These are phyloP conservation scores for Hapalemur alaotrensis DNA, from an alignment of 2,797 vertebrate species.

Conservation along the genomic window DNA sequence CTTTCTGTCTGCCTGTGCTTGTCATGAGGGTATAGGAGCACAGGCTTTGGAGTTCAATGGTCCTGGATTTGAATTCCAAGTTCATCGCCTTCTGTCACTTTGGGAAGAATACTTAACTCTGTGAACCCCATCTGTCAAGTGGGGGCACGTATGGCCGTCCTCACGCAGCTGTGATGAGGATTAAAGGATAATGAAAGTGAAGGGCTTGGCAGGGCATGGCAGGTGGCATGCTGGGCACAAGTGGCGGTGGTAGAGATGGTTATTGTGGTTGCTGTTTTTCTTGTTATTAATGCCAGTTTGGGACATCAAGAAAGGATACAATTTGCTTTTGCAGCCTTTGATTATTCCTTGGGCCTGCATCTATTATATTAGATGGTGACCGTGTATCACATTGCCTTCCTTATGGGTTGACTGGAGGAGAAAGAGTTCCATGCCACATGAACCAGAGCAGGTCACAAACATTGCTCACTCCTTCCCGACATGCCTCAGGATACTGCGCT, in stretches of 20 bases:
- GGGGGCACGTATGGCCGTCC: neutral
- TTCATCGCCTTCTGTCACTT: neutral
- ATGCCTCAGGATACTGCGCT: neutral
- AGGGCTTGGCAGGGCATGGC: neutral
- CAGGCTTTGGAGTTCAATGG: neutral
- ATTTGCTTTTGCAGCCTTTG: neutral
- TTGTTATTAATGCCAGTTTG: neutral
- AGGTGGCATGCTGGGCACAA: rapidly evolving
- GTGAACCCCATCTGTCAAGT: neutral
- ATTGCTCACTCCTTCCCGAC: neutral
- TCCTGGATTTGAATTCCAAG: neutral
- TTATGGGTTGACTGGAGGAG: neutral
- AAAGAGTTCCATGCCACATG: rapidly evolving
- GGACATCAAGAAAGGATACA: neutral
- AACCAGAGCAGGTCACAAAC: neutral
- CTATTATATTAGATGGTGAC: neutral
- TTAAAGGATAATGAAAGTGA: neutral
- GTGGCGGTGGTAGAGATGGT: neutral
- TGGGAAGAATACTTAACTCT: neutral
- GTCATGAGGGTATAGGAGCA: neutral
- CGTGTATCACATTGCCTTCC: neutral
- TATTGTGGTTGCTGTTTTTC: neutral
- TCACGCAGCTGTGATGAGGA: neutral
- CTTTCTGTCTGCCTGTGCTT: neutral
- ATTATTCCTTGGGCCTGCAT: neutral